Evolutionary conservation across 2,888 invertebrate genomes (phyloP).

Genomic region (Lymantria monacha): DNA sequence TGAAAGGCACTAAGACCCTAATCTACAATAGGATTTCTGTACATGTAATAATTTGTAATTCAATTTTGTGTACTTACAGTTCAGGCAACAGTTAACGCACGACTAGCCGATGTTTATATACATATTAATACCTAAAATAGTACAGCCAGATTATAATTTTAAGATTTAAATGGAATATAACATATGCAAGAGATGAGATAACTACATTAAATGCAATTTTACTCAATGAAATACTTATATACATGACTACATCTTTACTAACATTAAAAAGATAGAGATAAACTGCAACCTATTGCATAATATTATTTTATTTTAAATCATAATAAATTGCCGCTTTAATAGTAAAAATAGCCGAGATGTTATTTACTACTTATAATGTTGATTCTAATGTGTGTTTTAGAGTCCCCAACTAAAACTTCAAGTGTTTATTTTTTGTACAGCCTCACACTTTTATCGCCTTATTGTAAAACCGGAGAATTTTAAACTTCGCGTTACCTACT

Average conservation of each 20-base stretch:
- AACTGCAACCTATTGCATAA: not conserved
- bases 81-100: slow-evolving; percentile 53
- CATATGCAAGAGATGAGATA: slow-evolving; percentile 56
- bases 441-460: no score
- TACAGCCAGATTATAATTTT: slow-evolving; percentile 50
- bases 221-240: slow-evolving; percentile 64
- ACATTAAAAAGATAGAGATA: not conserved
- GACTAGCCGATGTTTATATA: slow-evolving; percentile 67
- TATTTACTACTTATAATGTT: no score
- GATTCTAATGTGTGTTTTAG: no score
- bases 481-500: no score
- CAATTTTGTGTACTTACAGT: slow-evolving; percentile 40
- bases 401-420: no score
- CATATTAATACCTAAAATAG: slow-evolving; percentile 31
- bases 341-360: no score
- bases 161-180: slow-evolving; percentile 40
- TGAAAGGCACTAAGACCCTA: slow-evolving; percentile 79
- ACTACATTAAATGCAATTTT: slow-evolving; percentile 76
- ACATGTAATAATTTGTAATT: slow-evolving; percentile 47
- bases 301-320: not conserved
- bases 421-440: no score
- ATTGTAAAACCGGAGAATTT: no score
- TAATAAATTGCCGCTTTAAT: no score
- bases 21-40: slow-evolving; percentile 73
- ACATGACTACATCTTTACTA: slow-evolving; percentile 52